Conservation (phyloP, 2,113 vertebrate genomes). For the Choloepus hoffmanni region DNA sequence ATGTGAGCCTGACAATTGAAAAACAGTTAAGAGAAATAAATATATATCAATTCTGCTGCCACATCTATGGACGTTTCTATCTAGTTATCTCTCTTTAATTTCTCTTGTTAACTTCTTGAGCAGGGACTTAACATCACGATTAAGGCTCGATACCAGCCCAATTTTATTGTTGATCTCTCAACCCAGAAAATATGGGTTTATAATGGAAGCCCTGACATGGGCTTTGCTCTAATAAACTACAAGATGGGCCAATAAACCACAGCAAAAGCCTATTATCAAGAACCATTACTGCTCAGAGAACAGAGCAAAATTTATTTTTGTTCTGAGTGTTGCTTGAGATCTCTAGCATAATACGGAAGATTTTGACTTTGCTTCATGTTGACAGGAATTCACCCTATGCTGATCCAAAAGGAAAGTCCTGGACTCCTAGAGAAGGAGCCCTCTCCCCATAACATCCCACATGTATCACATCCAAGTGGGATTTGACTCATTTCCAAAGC, state of each 20-base stretch:
- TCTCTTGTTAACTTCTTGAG: slow-evolving; percentile 24
- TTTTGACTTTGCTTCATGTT: background rate
- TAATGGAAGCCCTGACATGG: slow-evolving; percentile 69
- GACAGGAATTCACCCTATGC: background rate
- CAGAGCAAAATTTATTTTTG: slow-evolving; percentile 63
- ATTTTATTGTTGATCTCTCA: slow-evolving; percentile 63
- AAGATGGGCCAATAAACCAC: slow-evolving; percentile 66
- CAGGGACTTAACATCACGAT: slow-evolving; percentile 50
- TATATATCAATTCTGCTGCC: background rate
- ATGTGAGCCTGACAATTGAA: background rate
- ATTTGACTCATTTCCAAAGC: background rate
- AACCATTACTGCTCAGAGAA: slow-evolving; percentile 54
- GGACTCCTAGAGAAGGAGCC: background rate
- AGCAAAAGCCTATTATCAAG: slow-evolving; percentile 49
- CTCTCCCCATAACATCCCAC: fast-evolving
- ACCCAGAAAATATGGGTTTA: slow-evolving; percentile 74
- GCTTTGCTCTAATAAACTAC: slow-evolving; percentile 66
- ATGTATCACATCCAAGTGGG: too few species aligned
- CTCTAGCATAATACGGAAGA: background rate
- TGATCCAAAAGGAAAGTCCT: background rate
- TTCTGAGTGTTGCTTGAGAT: slow-evolving; percentile 19
- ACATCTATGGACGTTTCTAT: background rate
- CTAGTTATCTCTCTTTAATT: background rate
- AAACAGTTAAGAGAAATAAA: background rate
- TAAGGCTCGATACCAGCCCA: background rate